These are phyloP conservation scores for Bombus balteatus DNA, from an alignment of 1,140 invertebrate genomes.

Conservation along the genomic window DNA sequence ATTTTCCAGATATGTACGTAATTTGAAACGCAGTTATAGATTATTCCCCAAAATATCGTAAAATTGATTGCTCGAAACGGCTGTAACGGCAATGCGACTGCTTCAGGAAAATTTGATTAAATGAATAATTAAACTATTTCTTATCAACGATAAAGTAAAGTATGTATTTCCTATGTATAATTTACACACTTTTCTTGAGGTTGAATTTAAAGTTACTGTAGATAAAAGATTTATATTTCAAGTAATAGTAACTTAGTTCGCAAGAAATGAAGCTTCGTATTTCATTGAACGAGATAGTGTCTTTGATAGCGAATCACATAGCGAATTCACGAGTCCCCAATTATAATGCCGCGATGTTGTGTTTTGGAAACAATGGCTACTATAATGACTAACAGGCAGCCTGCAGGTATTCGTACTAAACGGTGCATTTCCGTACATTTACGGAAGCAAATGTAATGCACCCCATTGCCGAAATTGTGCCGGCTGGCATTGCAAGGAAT, in stretches of 20 bases:
- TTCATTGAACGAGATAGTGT: slow-evolving; percentile 44
- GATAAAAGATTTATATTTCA: slow-evolving; percentile 9
- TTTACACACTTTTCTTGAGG: not conserved
- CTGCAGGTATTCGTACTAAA: slow-evolving; percentile 33
- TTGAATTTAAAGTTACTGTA: slow-evolving; percentile 14
- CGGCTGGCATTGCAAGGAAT: slow-evolving; percentile 29
- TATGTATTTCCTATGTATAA: not conserved
- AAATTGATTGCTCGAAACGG: not conserved
- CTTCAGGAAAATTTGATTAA: not conserved
- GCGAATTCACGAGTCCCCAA: slow-evolving; percentile 34
- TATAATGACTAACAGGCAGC: slow-evolving; percentile 16
- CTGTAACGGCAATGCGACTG: not conserved
- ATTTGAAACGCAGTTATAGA: not conserved
- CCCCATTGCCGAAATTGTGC: slow-evolving; percentile 4
- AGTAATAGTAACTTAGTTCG: slow-evolving; percentile 10
- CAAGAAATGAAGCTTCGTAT: not conserved
- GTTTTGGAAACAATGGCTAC: slow-evolving; percentile 24
- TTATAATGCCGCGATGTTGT: slow-evolving; percentile 56
- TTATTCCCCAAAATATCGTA: not conserved
- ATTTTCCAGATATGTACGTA: not conserved
- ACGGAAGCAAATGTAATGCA: slow-evolving; percentile 14
- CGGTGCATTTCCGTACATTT: slow-evolving; percentile 33
- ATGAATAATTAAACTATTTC: not conserved
- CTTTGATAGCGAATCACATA: slow-evolving; percentile 27
- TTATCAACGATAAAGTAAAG: no score